Evolutionary conservation across 2,113 vertebrate genomes (phyloP).

Genomic region (Heterocephalus glaber): DNA sequence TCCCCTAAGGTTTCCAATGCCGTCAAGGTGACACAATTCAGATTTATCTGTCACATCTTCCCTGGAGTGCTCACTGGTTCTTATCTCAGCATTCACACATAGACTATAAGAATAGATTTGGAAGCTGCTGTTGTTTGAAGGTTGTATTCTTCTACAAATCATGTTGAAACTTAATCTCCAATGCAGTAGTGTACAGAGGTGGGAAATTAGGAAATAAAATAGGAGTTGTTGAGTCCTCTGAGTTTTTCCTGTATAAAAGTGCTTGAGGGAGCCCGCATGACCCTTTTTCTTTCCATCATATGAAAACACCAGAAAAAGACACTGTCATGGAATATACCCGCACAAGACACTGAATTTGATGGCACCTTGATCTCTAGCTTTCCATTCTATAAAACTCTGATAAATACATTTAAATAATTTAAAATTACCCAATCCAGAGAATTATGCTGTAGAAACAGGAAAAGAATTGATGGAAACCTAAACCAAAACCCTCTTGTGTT

Average conservation of each 20-base stretch:
- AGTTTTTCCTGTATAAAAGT: neutral
- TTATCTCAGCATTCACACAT: neutral
- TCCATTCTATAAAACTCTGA: neutral
- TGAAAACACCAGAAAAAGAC: neutral
- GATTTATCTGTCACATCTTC: neutral
- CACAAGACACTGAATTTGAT: neutral
- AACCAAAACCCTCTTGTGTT: neutral
- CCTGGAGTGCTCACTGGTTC: neutral
- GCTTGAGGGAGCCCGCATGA: neutral
- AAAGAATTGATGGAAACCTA: neutral
- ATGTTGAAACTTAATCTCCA: neutral
- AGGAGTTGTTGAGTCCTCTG: neutral
- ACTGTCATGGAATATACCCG: neutral
- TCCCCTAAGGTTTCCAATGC: neutral
- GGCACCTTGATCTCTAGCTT: too few species aligned
- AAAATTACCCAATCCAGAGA: neutral
- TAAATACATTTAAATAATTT: neutral
- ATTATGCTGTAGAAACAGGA: too few species aligned
- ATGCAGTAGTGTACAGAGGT: neutral
- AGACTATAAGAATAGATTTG: neutral
- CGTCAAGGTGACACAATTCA: neutral
- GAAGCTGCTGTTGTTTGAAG: neutral
- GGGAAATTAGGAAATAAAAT: neutral
- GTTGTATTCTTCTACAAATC: neutral
- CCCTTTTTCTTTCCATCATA: neutral